A percentile compares a stretch with the other conserved stretches of the same genome.
Evolutionary conservation across 2,888 invertebrate species (phyloP).

Genomic region (Drosophila nr. perissopoda): DNA sequence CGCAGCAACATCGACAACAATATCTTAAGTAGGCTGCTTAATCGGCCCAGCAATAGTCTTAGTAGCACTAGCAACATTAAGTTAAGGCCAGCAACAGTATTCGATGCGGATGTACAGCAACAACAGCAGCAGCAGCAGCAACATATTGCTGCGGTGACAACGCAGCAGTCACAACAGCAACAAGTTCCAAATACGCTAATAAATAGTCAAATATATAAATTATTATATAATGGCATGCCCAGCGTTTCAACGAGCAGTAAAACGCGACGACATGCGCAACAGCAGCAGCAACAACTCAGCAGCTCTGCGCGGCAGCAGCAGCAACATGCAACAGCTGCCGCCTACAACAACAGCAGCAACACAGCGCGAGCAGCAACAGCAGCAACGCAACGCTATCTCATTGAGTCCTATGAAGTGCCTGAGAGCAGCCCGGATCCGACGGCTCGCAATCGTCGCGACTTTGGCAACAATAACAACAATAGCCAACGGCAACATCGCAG

Average conservation of each 20-base stretch:
- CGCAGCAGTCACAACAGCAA: constrained; percentile 76
- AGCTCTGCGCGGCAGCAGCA: constrained; percentile 28
- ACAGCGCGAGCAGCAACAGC: constrained; percentile 34
- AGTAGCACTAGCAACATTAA: constrained; percentile 72
- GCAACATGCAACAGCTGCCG: constrained; percentile 22
- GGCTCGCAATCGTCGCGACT: constrained; percentile 83
- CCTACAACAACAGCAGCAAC: constrained; percentile 45
- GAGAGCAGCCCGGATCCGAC: constrained; percentile 67
- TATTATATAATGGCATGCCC: constrained; percentile 67
- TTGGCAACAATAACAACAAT: constrained; percentile 47
- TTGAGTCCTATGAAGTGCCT: constrained; percentile 81
- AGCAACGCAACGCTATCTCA: constrained; percentile 62
- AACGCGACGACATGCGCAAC: constrained; percentile 70
- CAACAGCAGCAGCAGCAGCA: constrained; percentile 51
- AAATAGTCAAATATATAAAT: constrained; percentile 84
- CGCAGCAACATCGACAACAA: constrained; percentile 65
- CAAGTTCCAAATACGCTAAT: constrained; percentile 84
- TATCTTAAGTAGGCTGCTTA: constrained; percentile 79
- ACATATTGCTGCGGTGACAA: constrained; percentile 45
- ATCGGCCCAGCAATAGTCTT: constrained; percentile 68
- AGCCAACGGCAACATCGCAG: constrained; percentile 47
- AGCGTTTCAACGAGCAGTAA: constrained; percentile 66
- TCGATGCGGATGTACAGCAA: constrained; percentile 61
- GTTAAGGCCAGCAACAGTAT: constrained; percentile 81
- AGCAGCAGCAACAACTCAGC: constrained; percentile 28